Evolutionary conservation across 2,888 invertebrate species (phyloP).

Genomic region (Zonitis immaculata): DNA sequence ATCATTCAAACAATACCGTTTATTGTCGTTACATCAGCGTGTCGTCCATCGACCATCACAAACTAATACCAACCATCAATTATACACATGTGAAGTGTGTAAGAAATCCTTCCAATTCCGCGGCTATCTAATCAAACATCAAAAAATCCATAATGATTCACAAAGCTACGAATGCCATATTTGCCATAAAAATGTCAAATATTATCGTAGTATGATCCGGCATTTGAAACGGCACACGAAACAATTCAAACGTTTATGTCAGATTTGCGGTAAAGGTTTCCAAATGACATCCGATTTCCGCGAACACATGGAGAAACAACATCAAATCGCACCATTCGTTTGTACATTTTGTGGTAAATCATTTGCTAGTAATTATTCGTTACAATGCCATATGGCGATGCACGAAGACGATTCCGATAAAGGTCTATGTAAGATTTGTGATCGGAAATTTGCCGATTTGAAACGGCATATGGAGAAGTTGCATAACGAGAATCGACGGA

Average conservation of each 20-base stretch:
- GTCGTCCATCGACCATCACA: neutral
- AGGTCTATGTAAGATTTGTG: slow-evolving; percentile 25
- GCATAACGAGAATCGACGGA: slow-evolving; percentile 10
- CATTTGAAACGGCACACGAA: neutral
- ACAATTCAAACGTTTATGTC: neutral
- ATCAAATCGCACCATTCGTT: slow-evolving; percentile 20
- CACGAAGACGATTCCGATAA: slow-evolving; percentile 34
- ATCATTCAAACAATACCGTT: neutral
- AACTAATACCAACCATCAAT: too few relatives aligned
- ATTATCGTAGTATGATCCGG: neutral
- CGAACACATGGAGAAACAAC: neutral
- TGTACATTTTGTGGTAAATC: slow-evolving; percentile 34
- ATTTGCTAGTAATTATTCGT: slow-evolving; percentile 28
- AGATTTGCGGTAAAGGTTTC: neutral
- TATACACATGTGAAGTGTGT: neutral
- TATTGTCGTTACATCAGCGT: neutral
- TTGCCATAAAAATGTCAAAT: neutral
- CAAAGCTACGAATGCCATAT: neutral
- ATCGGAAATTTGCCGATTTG: slow-evolving; percentile 35
- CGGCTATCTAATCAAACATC: neutral
- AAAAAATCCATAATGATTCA: neutral
- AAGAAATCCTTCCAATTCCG: neutral
- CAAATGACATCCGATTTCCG: neutral
- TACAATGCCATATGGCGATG: slow-evolving; percentile 33
- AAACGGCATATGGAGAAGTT: neutral